Evolutionary conservation across 64 coral and sea anemone species (phyloP).

Genomic region (Stichodactyla mertensii): DNA sequence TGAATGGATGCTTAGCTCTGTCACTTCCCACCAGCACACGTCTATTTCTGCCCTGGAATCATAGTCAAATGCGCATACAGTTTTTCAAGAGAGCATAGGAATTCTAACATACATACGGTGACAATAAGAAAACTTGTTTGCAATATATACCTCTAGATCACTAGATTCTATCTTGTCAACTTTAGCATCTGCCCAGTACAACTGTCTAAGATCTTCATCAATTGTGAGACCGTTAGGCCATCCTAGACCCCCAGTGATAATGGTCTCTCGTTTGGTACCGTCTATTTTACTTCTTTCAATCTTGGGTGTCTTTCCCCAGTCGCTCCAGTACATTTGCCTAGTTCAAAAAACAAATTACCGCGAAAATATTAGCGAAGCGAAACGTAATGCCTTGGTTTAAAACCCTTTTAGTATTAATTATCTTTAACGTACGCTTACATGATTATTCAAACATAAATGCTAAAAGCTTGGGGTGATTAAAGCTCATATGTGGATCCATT

Average conservation of each 20-base stretch:
- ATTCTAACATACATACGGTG: too few relatives aligned
- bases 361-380: too few relatives aligned
- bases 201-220: slow-evolving; percentile 18
- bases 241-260: slow-evolving; percentile 24
- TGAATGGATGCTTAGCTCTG: slow-evolving; percentile 35
- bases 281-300: slow-evolving; percentile 38
- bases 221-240: slow-evolving; percentile 77
- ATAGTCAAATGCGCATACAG: too few relatives aligned
- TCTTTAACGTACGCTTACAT: too few relatives aligned
- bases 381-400: too few relatives aligned
- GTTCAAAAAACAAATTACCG: neutral
- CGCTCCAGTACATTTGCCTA: slow-evolving; percentile 64
- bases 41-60: slow-evolving; percentile 28
- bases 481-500: too few relatives aligned
- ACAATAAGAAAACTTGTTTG: too few relatives aligned
- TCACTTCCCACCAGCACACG: slow-evolving; percentile 22
- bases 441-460: too few relatives aligned
- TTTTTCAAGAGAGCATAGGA: too few relatives aligned
- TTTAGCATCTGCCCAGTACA: slow-evolving; percentile 69
- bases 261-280: slow-evolving; percentile 1
- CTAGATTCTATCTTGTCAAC: slow-evolving; percentile 71
- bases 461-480: too few relatives aligned
- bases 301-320: slow-evolving; percentile 53
- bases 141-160: slow-evolving; percentile 32
- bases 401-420: too few relatives aligned